A percentile compares a stretch with the other conserved stretches of the same genome.
These are phyloP conservation scores for Acrossocheilus fasciatus DNA, from an alignment of 2,797 vertebrate species.

Conservation along the genomic window DNA sequence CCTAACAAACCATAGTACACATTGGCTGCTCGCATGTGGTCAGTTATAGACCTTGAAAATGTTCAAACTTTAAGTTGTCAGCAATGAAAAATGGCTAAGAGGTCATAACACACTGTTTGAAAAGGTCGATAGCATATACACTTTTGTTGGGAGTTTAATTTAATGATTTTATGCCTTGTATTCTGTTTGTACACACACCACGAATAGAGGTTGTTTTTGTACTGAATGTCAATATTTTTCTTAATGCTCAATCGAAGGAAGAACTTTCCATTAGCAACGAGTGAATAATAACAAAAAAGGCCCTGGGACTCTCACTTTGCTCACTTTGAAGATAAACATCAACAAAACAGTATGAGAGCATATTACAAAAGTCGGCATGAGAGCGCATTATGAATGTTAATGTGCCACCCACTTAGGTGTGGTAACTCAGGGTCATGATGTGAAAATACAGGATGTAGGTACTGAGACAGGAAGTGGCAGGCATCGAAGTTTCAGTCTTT, in stretches of 20 bases:
- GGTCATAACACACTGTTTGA: background rate
- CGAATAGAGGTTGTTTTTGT: background rate
- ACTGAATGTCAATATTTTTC: background rate
- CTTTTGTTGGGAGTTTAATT: background rate
- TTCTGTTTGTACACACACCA: background rate
- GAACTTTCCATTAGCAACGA: background rate
- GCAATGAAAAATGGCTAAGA: background rate
- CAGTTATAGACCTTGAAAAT: background rate
- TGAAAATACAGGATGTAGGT: conserved; percentile 50
- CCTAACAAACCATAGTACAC: background rate
- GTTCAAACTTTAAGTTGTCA: background rate
- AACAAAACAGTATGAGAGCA: background rate
- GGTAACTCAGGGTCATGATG: conserved; percentile 40
- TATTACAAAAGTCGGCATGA: background rate
- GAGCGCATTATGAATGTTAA: background rate
- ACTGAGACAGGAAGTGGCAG: conserved; percentile 60
- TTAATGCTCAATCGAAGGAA: background rate
- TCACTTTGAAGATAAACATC: background rate
- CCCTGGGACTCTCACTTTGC: background rate
- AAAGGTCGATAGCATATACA: background rate
- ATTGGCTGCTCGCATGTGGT: background rate
- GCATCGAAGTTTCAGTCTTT: conserved; percentile 50
- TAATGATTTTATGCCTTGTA: background rate
- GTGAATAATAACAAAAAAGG: background rate
- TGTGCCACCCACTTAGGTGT: conserved; percentile 39